Evolutionary conservation across 92 coral and sea anemone species (phyloP).

Genomic region (Epizoanthus illoricatus): DNA sequence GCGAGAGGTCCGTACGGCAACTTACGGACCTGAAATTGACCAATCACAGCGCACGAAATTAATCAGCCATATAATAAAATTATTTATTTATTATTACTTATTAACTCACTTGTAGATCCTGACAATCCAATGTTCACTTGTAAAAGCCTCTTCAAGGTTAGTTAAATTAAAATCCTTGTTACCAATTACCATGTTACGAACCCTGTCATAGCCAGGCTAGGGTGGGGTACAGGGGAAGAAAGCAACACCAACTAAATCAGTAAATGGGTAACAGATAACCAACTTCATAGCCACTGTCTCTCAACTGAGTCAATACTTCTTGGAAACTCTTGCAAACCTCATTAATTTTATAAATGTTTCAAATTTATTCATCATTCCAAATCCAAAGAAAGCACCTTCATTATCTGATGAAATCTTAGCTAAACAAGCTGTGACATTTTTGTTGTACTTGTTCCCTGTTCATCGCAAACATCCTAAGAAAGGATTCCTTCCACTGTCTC

Average conservation of each 20-base stretch:
- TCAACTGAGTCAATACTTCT: background rate
- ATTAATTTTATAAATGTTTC: background rate
- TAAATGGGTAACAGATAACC: background rate
- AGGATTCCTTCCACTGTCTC: too few relatives aligned
- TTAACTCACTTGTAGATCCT: constrained; percentile 88
- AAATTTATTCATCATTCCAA: too few relatives aligned
- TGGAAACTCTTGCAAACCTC: background rate
- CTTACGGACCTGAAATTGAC: too few relatives aligned
- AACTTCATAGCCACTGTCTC: constrained; percentile 1
- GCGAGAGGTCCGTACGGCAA: too few relatives aligned
- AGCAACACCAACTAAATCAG: background rate
- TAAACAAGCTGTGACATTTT: too few relatives aligned
- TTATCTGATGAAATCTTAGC: too few relatives aligned
- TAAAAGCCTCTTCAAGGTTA: constrained; percentile 89
- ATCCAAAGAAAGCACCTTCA: too few relatives aligned
- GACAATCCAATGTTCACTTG: constrained; percentile 96
- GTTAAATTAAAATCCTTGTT: constrained; percentile 81
- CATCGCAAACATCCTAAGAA: too few relatives aligned
- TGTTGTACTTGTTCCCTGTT: too few relatives aligned
- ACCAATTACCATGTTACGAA: constrained; percentile 91
- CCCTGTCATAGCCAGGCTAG: constrained; percentile 84
- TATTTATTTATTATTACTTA: background rate
- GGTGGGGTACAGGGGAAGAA: constrained; percentile 28
- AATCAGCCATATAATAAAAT: too few relatives aligned
- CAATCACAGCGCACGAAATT: too few relatives aligned